These are phyloP conservation scores for Cotesia vestalis DNA, from an alignment of 1,140 invertebrate genomes.

Conservation along the genomic window DNA sequence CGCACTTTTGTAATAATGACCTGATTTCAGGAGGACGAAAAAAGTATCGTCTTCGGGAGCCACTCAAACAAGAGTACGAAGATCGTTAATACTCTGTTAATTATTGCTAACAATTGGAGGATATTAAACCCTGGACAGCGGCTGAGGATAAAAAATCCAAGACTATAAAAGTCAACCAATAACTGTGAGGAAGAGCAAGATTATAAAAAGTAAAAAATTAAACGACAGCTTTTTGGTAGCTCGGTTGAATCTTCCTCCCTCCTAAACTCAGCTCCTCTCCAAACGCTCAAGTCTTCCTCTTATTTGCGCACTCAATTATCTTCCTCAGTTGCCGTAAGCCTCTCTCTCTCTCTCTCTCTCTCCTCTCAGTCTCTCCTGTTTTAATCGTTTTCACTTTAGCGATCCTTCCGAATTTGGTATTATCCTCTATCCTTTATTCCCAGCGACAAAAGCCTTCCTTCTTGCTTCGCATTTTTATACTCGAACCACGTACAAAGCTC, in stretches of 20 bases:
- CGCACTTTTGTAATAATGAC: constrained; percentile 32
- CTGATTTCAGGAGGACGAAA: constrained; percentile 38
- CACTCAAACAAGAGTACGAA: constrained; percentile 5
- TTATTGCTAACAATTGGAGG: no score
- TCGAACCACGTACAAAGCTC: constrained; percentile 24
- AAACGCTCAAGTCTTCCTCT: constrained; percentile 14
- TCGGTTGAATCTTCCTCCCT: neutral
- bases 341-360: constrained; percentile 14
- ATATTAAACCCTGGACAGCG: neutral
- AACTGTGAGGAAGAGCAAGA: no score
- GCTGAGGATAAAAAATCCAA: neutral
- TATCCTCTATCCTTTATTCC: neutral
- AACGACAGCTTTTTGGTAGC: no score
- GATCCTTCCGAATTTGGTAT: constrained; percentile 1
- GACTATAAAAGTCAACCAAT: neutral
- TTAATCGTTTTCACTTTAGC: neutral
- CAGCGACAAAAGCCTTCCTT: neutral
- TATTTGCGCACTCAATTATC: constrained; percentile 17
- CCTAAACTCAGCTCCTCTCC: neutral
- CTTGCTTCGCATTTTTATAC: constrained; percentile 9
- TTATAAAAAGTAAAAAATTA: neutral
- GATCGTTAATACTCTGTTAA: constrained; percentile 1
- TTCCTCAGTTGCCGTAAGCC: constrained; percentile 8
- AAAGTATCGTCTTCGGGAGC: constrained; percentile 3
- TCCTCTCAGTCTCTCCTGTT: neutral